Base-by-base conservation (phyloP, 2,888 invertebrate genomes). In the Drosophila colorata region DNA sequence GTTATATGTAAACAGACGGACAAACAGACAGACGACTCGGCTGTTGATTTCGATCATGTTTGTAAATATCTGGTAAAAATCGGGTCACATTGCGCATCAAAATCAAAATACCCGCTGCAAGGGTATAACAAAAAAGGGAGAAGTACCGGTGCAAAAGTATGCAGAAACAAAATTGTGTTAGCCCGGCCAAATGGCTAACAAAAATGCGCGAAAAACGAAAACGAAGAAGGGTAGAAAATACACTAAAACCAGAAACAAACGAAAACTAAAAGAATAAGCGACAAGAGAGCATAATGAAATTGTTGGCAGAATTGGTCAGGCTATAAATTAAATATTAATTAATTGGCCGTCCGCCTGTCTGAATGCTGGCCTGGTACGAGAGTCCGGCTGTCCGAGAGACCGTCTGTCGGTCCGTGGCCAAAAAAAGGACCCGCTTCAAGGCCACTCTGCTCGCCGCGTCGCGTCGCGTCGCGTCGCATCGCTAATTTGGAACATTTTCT, bases 321-420 rank as follows among this genome's bases (percentile, higher is more conserved):
- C 69, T 67, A 82, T 87, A 83, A 82, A 86, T 87, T 82, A 87
- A 87, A 87, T 82, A 88, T 82, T 85, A 79, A 87, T 87, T 82
- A 82, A 82, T 82, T 87, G 87, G 52, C 74, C 65, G 20, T 20
- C 20, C 20, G 20, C 2, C 20, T 20, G 20, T 20, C 20, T 20
- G 20, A 20, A 20, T 20, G 20, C 20, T 1, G 20, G 20, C 20
- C 20, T 3, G 20, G 20, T 20, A 3, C 20, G 20, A 20, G 20
- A 43, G 70, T 57, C 55, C 25, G 40, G 8, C 35, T 41, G 28
- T 48, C 41, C 28, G 16, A 11, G 6, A 9, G 46, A n/a, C 33
- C 14, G 28, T 9, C n/a, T 8, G 31, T 31, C 31, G 23, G 33
- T 20, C 18, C 14, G 38, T 23, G 18, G 44, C 46, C 65, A 47